phyloP scores from a whole-genome alignment of 1,140 invertebrate species.

The Venturia canescens region DNA sequence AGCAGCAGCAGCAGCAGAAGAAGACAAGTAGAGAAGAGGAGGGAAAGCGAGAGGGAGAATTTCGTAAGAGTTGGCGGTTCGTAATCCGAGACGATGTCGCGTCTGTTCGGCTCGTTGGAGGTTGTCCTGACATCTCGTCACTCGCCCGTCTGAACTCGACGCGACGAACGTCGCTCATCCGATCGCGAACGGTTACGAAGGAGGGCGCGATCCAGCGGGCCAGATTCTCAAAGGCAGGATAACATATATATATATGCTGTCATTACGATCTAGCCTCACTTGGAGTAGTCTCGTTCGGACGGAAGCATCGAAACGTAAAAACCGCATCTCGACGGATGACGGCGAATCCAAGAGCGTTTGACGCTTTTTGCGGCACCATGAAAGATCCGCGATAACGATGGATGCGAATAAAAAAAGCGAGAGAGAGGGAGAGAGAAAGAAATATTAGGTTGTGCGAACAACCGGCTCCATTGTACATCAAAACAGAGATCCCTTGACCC shows the following conservation, averaged over 20 bases:
- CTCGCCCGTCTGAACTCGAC: slow-evolving; percentile 68
- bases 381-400: slow-evolving; percentile 34
- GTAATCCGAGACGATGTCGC: slow-evolving; percentile 68
- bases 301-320: slow-evolving; percentile 61
- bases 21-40: not conserved
- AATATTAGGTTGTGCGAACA: slow-evolving; percentile 11
- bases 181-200: slow-evolving; percentile 43
- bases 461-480: not conserved
- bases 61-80: slow-evolving; percentile 58
- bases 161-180: slow-evolving; percentile 68
- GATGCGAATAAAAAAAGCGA: slow-evolving; percentile 5
- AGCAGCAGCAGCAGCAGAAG: not conserved
- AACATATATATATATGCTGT: slow-evolving; percentile 33
- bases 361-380: slow-evolving; percentile 21
- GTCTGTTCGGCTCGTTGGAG: slow-evolving; percentile 59
- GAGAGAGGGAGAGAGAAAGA: not conserved
- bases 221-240: slow-evolving; percentile 5
- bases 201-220: slow-evolving; percentile 52
- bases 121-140: slow-evolving; percentile 68
- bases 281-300: slow-evolving; percentile 43
- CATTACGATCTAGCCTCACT: not conserved
- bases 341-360: slow-evolving; percentile 19
- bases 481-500: slow-evolving; percentile 19
- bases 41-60: slow-evolving; percentile 49
- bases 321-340: slow-evolving; percentile 59